Base-by-base conservation (phyloP, 92 coral and sea anemone species). In the Epizoanthus illoricatus region DNA sequence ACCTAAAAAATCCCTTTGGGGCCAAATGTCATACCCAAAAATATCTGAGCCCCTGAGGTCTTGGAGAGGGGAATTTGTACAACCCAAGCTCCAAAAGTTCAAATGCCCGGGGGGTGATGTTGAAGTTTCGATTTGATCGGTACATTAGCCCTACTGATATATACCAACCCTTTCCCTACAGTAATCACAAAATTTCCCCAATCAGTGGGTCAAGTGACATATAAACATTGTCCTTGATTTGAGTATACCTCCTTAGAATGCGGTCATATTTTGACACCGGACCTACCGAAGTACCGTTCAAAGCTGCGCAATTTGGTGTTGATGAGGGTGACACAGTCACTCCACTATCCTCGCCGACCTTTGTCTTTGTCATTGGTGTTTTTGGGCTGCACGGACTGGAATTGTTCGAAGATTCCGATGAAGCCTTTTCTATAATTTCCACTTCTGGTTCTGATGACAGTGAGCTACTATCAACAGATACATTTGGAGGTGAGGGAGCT, bases 401-500 rank as follows among this genome's bases (percentile, higher is more conserved):
- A 43, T 21, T 13, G 36, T 45, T 23, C 16, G 59, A 66, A n/a
- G 71, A 62, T 21, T 60, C 57, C 13, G 70, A 61, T 41, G 69
- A 36, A 2, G 72, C 18, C n/a, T 12, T 8, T 15, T 4, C 70
- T 45, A 12, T 63, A 78, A 43, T 63, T 63, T 78, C 82, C 0
- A 78, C 71, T 20, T 61, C 60, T 59, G 28, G 16, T 20, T 42
- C 54, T 42, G 82, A 43, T 19, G 15, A 19, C 5, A 36, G 49
- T 5, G 11, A 28, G 42, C 13, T 24, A 39, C n/a, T 39, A 5
- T 19, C 73, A 42, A 0, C 28, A 21, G 55, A 11, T 73, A 79
- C 42, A 24, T 71, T 86, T 40, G 94, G 90, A 23, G 97, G 89
- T 5, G 97, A 91, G 9, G 90, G 94, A 11, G 97, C 97, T 10